Conservation (phyloP, 2,888 invertebrate genomes). For the Meteorus colon region DNA sequence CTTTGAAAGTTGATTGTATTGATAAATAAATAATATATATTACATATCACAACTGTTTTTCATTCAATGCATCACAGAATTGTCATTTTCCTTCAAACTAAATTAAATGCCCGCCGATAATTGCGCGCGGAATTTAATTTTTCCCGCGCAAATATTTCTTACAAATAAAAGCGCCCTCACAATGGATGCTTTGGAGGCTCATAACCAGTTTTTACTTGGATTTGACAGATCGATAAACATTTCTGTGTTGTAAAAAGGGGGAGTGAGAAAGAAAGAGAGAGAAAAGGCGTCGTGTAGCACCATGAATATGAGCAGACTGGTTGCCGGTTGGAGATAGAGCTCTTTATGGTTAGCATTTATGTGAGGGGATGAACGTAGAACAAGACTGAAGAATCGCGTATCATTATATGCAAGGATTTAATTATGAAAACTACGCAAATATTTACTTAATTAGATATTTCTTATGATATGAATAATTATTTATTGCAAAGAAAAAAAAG, state of each 20-base stretch:
- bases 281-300: neutral
- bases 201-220: conserved; percentile 12
- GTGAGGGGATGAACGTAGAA: conserved; percentile 26
- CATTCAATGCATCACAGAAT: too few species aligned
- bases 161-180: neutral
- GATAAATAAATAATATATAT: conserved; percentile 1
- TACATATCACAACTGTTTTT: neutral
- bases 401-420: neutral
- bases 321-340: conserved; percentile 9
- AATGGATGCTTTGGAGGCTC: neutral
- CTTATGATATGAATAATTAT: neutral
- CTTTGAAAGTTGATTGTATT: neutral
- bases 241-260: conserved; percentile 25
- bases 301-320: conserved; percentile 7
- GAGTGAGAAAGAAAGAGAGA: conserved; percentile 7
- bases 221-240: conserved; percentile 45
- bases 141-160: neutral
- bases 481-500: neutral
- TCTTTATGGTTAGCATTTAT: conserved; percentile 15
- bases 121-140: conserved; percentile 11
- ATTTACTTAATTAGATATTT: neutral
- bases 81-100: neutral
- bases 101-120: neutral
- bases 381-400: conserved; percentile 29
- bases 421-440: neutral